A percentile compares a stretch with the other conserved stretches of the same genome.
Conservation (phyloP, 2,113 vertebrate species). For the Lasiurus borealis region DNA sequence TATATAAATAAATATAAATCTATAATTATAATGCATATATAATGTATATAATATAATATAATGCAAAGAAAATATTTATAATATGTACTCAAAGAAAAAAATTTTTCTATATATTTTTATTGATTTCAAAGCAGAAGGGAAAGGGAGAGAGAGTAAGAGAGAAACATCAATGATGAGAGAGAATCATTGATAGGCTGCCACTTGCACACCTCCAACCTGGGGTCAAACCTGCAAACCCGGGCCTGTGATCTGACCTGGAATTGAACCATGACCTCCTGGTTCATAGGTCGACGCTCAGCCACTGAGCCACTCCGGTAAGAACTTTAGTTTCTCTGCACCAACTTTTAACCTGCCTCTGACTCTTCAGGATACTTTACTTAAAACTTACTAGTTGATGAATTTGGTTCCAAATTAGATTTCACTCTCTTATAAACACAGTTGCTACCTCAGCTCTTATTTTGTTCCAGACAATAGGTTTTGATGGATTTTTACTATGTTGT, state of each 20-base stretch:
- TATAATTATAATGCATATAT: not conserved
- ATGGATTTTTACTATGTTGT: slow-evolving; percentile 54
- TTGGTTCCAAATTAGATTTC: slow-evolving; percentile 39
- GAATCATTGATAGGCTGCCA: too few relatives aligned
- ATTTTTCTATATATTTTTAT: too few relatives aligned
- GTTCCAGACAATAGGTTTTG: slow-evolving; percentile 73
- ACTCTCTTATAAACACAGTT: slow-evolving; percentile 55
- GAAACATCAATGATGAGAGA: too few relatives aligned
- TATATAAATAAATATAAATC: not conserved
- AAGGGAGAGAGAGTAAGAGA: too few relatives aligned
- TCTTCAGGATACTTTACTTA: slow-evolving; percentile 51
- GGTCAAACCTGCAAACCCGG: too few relatives aligned
- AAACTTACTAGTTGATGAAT: slow-evolving; percentile 6
- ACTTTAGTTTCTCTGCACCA: not conserved
- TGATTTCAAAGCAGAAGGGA: too few relatives aligned
- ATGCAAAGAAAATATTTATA: not conserved
- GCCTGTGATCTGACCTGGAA: too few relatives aligned
- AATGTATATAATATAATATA: not conserved
- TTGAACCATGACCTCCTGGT: too few relatives aligned
- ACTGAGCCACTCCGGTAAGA: too few relatives aligned
- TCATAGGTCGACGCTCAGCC: too few relatives aligned
- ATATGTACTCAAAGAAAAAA: not conserved
- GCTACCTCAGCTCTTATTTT: slow-evolving; percentile 67
- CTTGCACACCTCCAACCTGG: too few relatives aligned
- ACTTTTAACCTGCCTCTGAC: not conserved